Evolutionary conservation across 2,797 vertebrate genomes (phyloP).

Genomic region (Hydrophis major): DNA sequence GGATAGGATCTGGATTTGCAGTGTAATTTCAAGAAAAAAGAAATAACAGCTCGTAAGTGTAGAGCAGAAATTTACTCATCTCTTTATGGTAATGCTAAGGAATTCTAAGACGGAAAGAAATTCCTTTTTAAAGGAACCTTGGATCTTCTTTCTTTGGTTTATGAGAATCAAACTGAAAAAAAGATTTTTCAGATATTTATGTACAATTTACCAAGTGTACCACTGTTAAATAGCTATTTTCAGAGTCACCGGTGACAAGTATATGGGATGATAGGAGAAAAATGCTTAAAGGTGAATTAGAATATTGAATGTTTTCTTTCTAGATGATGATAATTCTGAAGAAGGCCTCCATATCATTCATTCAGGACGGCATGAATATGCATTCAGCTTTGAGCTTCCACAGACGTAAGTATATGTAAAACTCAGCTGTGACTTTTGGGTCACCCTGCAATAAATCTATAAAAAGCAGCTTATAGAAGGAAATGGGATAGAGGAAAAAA

Average conservation of each 20-base stretch:
- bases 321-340: constrained; percentile 85
- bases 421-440: constrained; percentile 15
- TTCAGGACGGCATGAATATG: constrained; percentile 94
- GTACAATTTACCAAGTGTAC: not conserved
- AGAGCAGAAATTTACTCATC: not conserved
- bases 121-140: not conserved
- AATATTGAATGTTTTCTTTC: not conserved
- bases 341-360: constrained; percentile 89
- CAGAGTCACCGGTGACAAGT: not conserved
- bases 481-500: constrained; percentile 48
- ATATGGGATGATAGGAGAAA: not conserved
- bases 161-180: not conserved
- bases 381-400: constrained; percentile 97
- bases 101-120: not conserved
- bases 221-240: not conserved
- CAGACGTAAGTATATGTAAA: constrained; percentile 88
- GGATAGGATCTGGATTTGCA: not conserved
- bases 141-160: not conserved
- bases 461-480: constrained; percentile 16
- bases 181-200: fast-evolving
- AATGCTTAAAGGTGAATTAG: constrained; percentile 17
- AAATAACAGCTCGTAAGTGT: not conserved
- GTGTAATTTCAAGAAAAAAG: not conserved
- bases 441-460: not conserved
- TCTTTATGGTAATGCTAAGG: not conserved